These are phyloP conservation scores for Equus przewalskii DNA, from an alignment of 2,113 vertebrate species.

Conservation along the genomic window DNA sequence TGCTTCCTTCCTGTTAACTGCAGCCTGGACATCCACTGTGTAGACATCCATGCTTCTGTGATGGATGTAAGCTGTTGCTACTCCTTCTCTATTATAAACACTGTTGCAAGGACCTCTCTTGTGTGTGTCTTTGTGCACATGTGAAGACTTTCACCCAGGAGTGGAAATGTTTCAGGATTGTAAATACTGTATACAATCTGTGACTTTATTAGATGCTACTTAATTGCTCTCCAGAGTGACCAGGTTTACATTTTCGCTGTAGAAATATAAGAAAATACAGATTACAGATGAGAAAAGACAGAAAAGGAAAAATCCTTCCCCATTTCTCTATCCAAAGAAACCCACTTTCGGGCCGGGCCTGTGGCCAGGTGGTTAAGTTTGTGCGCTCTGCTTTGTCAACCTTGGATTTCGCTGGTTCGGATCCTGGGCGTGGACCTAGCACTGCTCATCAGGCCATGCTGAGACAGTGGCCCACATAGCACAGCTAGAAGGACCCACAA, in stretches of 20 bases:
- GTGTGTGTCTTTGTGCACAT: neutral
- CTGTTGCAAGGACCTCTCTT: neutral
- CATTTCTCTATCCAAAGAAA: constrained; percentile 14
- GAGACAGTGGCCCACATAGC: too few relatives aligned
- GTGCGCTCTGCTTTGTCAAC: too few relatives aligned
- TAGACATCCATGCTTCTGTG: neutral
- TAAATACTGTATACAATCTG: neutral
- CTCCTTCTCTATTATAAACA: neutral
- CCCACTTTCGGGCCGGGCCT: neutral
- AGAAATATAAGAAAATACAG: constrained; percentile 37
- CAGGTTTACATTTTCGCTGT: neutral
- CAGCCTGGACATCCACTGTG: neutral
- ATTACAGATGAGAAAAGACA: neutral
- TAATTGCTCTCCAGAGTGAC: neutral
- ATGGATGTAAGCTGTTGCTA: neutral
- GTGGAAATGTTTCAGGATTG: neutral
- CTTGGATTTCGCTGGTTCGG: too few relatives aligned
- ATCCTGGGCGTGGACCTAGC: too few relatives aligned
- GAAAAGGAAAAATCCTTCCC: neutral
- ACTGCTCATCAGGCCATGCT: too few relatives aligned
- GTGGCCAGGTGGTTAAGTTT: too few relatives aligned
- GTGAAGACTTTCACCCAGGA: neutral
- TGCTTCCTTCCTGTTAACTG: neutral
- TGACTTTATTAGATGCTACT: neutral
- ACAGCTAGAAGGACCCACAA: too few relatives aligned